phyloP scores from a whole-genome alignment of 2,113 vertebrate genomes.

The Mormyrus iriodes region DNA sequence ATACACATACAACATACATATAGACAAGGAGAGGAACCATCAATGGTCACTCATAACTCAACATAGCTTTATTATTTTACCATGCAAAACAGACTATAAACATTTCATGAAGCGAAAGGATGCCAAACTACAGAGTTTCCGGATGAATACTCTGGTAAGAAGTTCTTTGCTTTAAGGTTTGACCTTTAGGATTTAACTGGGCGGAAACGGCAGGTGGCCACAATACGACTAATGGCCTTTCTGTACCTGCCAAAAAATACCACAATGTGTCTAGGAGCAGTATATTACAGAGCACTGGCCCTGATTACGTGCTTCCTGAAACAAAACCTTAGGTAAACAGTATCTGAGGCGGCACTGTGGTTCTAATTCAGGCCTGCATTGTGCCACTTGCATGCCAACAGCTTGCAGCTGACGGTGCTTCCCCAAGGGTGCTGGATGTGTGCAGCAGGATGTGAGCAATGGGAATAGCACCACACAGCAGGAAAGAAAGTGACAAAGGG shows the following conservation, averaged over 20 bases:
- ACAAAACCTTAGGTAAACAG: background rate
- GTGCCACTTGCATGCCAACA: background rate
- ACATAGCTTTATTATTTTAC: background rate
- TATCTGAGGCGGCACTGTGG: background rate
- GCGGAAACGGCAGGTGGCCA: background rate
- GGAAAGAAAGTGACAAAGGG: background rate
- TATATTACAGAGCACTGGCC: conserved; percentile 21
- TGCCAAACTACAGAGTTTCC: background rate
- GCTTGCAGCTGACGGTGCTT: background rate
- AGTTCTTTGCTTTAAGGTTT: background rate
- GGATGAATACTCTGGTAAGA: background rate
- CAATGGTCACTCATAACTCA: background rate
- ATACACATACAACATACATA: background rate
- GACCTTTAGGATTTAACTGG: background rate
- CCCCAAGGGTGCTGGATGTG: background rate
- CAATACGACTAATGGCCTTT: conserved; percentile 27
- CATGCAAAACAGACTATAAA: background rate
- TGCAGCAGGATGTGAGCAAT: background rate
- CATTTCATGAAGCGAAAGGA: background rate
- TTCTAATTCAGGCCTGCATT: background rate
- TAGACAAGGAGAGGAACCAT: background rate
- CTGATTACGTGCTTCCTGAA: conserved; percentile 34
- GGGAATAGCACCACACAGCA: background rate
- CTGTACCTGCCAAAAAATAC: conserved; percentile 35
- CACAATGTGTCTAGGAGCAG: conserved; percentile 16